Evolutionary conservation across 2,797 vertebrate genomes (phyloP).

Genomic region (Tragopan temminckii): DNA sequence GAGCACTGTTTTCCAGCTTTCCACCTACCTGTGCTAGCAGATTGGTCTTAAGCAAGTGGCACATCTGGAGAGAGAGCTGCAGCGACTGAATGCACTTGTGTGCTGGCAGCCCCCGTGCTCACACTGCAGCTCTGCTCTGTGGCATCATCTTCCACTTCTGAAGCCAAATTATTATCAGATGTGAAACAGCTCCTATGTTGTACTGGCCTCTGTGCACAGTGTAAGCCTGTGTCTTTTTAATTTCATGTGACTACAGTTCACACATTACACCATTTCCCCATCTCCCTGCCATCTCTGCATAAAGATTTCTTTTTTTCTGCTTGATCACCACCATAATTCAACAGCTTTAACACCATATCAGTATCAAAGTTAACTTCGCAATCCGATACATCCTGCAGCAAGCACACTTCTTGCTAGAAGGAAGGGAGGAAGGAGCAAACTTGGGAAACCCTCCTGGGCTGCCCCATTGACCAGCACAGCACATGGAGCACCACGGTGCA

Average conservation of each 20-base stretch:
- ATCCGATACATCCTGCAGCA: neutral
- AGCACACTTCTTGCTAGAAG: neutral
- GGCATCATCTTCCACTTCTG: neutral
- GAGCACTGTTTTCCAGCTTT: neutral
- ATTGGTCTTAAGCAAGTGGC: neutral
- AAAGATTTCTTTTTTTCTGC: neutral
- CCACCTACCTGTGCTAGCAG: neutral
- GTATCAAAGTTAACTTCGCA: neutral
- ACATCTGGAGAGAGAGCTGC: neutral
- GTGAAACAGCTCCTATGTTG: neutral
- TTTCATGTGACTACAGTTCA: neutral
- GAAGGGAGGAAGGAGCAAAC: neutral
- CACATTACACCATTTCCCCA: neutral
- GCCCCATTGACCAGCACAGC: neutral
- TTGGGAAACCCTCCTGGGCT: neutral
- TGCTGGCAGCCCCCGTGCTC: neutral
- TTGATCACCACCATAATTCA: neutral
- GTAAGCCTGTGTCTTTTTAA: neutral
- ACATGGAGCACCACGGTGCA: neutral
- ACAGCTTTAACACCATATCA: neutral
- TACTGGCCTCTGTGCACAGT: neutral
- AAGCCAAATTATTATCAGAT: neutral
- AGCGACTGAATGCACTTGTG: neutral
- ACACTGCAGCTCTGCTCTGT: neutral
- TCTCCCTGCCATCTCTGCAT: neutral